These are phyloP conservation scores for Caenorhabditis plicata DNA, from an alignment of 2,888 invertebrate species.

Conservation along the genomic window DNA sequence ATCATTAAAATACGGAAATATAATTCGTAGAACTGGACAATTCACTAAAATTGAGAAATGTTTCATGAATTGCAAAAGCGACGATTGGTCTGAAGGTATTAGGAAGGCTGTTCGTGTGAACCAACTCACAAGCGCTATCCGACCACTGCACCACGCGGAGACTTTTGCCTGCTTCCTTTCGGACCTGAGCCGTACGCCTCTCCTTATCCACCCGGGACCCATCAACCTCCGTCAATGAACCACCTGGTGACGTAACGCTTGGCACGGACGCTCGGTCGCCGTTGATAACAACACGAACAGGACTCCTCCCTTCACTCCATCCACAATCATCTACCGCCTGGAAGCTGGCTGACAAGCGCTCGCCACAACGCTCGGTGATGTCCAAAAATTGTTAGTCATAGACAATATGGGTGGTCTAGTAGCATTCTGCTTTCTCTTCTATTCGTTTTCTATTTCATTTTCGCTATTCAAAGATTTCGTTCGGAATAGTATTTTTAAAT, in stretches of 20 bases:
- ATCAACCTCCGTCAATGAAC: slow-evolving; percentile 18
- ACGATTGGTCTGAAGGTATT: slow-evolving; percentile 31
- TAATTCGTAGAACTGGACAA: no score
- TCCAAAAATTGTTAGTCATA: no score
- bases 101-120: slow-evolving; percentile 16
- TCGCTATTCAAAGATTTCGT: no score
- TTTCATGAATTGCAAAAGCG: no score
- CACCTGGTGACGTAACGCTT: slow-evolving; percentile 46
- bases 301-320: slow-evolving; percentile 41
- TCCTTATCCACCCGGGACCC: slow-evolving; percentile 45
- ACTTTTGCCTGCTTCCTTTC: slow-evolving; percentile 56
- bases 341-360: slow-evolving; percentile 45
- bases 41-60: no score
- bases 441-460: no score
- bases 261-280: slow-evolving; percentile 46
- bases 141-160: slow-evolving; percentile 51
- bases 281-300: slow-evolving; percentile 22
- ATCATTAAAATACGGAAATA: no score
- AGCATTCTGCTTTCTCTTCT: no score
- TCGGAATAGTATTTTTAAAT: no score
- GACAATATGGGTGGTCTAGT: no score
- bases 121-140: slow-evolving; percentile 36
- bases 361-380: slow-evolving; percentile 38
- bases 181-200: slow-evolving; percentile 52
- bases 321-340: slow-evolving; percentile 39